phyloP scores from a whole-genome alignment of 2,113 vertebrate genomes.

The Phyllostomus discolor region DNA sequence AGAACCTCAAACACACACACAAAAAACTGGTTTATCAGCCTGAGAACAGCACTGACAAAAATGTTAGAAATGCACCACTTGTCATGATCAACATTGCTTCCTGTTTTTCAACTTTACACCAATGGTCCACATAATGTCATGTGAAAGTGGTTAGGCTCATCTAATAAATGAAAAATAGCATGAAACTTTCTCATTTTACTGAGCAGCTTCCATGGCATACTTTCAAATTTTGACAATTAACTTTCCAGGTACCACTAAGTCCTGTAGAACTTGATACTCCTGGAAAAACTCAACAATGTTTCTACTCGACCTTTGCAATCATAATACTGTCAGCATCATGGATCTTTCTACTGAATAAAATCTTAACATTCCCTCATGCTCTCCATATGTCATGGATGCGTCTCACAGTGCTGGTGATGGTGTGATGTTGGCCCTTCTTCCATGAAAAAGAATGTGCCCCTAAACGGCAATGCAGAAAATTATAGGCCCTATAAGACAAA shows the following conservation, averaged over 20 bases:
- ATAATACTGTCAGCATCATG: background rate
- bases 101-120: background rate
- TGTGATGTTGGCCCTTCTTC: background rate
- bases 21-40: background rate
- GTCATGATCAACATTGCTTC: background rate
- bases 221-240: background rate
- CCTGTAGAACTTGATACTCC: background rate
- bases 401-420: background rate
- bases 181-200: background rate
- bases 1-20: background rate
- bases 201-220: background rate
- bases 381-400: background rate
- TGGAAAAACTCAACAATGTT: background rate
- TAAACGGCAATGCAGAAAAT: background rate
- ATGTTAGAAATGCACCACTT: background rate
- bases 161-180: background rate
- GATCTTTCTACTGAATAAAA: background rate
- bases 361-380: background rate
- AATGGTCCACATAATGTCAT: background rate
- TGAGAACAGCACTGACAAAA: background rate
- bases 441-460: background rate
- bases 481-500: background rate
- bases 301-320: background rate
- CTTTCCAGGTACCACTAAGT: background rate
- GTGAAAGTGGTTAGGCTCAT: background rate